phyloP scores from a whole-genome alignment of 2,888 invertebrate species.

The Cyaniris semiargus region DNA sequence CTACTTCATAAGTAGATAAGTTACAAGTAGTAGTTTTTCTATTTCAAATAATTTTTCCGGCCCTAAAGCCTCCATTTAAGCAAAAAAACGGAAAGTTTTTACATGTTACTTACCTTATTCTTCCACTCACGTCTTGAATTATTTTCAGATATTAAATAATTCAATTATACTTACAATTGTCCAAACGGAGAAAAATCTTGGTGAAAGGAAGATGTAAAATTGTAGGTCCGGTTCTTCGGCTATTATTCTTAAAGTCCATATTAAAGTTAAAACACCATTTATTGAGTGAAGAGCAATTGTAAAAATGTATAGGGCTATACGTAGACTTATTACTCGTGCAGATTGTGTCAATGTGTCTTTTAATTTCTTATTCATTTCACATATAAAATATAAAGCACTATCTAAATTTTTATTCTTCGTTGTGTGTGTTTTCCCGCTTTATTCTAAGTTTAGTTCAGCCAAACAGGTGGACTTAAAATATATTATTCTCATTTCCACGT shows the following conservation, averaged over 20 bases:
- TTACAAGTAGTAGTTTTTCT: too few species aligned
- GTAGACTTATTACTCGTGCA: not conserved
- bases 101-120: too few species aligned
- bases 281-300: not conserved
- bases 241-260: not conserved
- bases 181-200: not conserved
- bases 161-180: constrained; percentile 4
- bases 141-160: not conserved
- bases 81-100: too few species aligned
- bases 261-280: not conserved
- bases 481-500: not conserved
- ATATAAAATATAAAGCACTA: not conserved
- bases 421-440: not conserved
- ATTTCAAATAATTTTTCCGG: too few species aligned
- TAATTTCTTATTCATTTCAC: not conserved
- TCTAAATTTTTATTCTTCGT: not conserved
- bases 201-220: not conserved
- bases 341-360: not conserved
- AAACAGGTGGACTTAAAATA: not conserved
- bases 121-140: too few species aligned
- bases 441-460: not conserved
- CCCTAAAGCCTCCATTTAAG: too few species aligned
- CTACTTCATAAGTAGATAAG: too few species aligned
- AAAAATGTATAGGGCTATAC: not conserved
- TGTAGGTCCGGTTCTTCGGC: not conserved